These are phyloP conservation scores for Meta bourneti DNA, from an alignment of 2,888 invertebrate species.

Conservation along the genomic window DNA sequence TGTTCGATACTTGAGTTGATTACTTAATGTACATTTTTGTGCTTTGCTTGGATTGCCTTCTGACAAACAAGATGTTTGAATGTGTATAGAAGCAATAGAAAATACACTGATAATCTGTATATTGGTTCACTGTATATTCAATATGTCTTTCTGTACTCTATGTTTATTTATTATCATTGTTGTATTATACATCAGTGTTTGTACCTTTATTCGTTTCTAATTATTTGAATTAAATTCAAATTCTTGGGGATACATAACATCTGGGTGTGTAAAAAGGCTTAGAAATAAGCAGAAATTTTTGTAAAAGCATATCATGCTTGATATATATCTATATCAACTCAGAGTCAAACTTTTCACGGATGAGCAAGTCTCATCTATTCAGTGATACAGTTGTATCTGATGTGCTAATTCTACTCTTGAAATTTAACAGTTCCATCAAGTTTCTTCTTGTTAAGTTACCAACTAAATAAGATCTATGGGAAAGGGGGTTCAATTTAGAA, in stretches of 20 bases:
- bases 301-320: slow-evolving; percentile 12
- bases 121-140: slow-evolving; percentile 30
- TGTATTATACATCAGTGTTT: slow-evolving; percentile 48
- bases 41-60: slow-evolving; percentile 54
- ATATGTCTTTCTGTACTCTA: slow-evolving; percentile 40
- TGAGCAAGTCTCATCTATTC: slow-evolving; percentile 69
- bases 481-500: too few relatives aligned
- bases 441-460: too few relatives aligned
- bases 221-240: neutral
- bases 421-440: neutral
- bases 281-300: neutral
- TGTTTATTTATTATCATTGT: slow-evolving; percentile 52
- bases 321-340: neutral
- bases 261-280: neutral
- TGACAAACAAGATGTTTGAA: slow-evolving; percentile 49
- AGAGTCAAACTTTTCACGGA: neutral
- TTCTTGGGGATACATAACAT: neutral
- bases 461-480: too few relatives aligned
- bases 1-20: slow-evolving; percentile 30
- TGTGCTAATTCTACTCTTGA: neutral
- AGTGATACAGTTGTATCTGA: slow-evolving; percentile 63
- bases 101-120: slow-evolving; percentile 43
- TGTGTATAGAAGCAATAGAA: slow-evolving; percentile 73
- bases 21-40: slow-evolving; percentile 56
- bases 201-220: slow-evolving; percentile 30